phyloP scores from a whole-genome alignment of 2,888 invertebrate genomes.

The Drosophila neotestacea region DNA sequence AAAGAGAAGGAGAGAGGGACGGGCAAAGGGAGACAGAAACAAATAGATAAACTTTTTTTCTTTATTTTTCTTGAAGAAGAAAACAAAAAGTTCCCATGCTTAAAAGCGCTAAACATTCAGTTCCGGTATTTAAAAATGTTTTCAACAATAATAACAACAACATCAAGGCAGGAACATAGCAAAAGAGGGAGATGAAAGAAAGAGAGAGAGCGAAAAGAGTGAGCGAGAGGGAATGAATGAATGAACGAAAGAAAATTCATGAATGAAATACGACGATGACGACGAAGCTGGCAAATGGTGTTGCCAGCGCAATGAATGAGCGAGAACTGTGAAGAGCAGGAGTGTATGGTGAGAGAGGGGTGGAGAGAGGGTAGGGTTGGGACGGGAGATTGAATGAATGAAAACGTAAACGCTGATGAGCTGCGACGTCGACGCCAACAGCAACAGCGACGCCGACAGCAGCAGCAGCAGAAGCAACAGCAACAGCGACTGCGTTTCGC shows the following conservation, averaged over 20 bases:
- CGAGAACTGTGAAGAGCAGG: slow-evolving; percentile 34
- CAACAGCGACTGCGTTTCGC: slow-evolving; percentile 44
- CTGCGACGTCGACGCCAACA: slow-evolving; percentile 30
- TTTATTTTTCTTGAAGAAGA: slow-evolving; percentile 51
- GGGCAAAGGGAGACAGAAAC: slow-evolving; percentile 10
- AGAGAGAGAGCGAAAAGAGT: slow-evolving; percentile 5
- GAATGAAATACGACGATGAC: slow-evolving; percentile 75
- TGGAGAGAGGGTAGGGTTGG: slow-evolving; percentile 3
- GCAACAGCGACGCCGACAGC: slow-evolving; percentile 12
- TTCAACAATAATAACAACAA: slow-evolving; percentile 71
- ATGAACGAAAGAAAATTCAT: slow-evolving; percentile 81
- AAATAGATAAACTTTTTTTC: slow-evolving; percentile 34
- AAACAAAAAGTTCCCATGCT: slow-evolving; percentile 82
- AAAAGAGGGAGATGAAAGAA: slow-evolving; percentile 24
- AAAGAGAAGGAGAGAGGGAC: slow-evolving; percentile 9
- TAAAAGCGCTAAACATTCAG: slow-evolving; percentile 83
- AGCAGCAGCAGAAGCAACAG: slow-evolving; percentile 22
- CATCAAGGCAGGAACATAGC: neutral
- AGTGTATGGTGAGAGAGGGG: slow-evolving; percentile 11
- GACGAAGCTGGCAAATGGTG: slow-evolving; percentile 32
- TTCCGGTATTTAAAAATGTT: slow-evolving; percentile 83
- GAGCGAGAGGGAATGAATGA: slow-evolving; percentile 6
- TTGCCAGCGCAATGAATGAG: slow-evolving; percentile 25
- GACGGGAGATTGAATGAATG: slow-evolving; percentile 52
- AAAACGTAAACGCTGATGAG: slow-evolving; percentile 71